Conservation (phyloP, 2,797 vertebrate species). For the Micrastur ruficollis region DNA sequence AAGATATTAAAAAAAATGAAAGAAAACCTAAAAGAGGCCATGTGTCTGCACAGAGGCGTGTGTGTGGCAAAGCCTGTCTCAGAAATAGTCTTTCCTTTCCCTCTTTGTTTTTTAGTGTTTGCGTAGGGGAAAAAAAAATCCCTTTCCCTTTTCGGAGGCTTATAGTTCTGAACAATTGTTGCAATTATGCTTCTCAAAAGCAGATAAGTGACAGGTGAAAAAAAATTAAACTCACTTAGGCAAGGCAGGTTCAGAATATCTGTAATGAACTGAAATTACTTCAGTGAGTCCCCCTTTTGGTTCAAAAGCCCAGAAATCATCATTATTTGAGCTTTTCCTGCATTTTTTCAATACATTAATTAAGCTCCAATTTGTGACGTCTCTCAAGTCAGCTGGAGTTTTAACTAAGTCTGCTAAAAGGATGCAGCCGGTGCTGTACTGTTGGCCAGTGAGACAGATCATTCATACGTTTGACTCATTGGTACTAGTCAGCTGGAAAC, state of each 20-base stretch:
- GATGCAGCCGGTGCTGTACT: background rate
- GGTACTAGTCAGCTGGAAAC: background rate
- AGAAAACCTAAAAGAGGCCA: background rate
- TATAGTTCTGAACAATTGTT: slow-evolving; percentile 51
- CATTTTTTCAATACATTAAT: background rate
- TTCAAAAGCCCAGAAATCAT: slow-evolving; percentile 33
- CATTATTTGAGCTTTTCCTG: background rate
- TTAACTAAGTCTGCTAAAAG: background rate
- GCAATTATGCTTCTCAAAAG: slow-evolving; percentile 65
- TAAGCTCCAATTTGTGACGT: background rate
- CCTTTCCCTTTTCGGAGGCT: slow-evolving; percentile 21
- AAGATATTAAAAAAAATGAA: slow-evolving; percentile 23
- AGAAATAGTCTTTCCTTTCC: background rate
- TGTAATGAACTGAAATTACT: slow-evolving; percentile 57
- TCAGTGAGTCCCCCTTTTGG: background rate
- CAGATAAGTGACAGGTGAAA: slow-evolving; percentile 58
- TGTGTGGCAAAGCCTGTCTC: background rate
- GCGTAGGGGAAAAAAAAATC: background rate
- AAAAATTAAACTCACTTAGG: slow-evolving; percentile 62
- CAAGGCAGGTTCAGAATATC: slow-evolving; percentile 40
- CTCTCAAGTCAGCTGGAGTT: background rate
- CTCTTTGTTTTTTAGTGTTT: slow-evolving; percentile 36
- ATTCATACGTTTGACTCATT: background rate
- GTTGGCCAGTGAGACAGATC: background rate
- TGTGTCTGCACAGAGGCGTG: background rate